phyloP scores from a whole-genome alignment of 1,140 invertebrate genomes.

The Lethocerus indicus region DNA sequence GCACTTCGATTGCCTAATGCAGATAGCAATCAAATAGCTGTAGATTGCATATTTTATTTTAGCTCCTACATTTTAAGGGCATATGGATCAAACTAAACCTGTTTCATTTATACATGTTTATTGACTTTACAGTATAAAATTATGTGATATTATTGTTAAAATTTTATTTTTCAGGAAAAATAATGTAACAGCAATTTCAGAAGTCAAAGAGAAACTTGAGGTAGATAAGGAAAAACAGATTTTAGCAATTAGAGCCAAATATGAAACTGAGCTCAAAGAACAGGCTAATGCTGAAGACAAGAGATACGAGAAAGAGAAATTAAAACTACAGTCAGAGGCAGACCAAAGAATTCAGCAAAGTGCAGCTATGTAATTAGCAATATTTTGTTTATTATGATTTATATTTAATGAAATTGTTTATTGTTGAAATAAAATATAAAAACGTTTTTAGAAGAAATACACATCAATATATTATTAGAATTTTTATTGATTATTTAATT shows the following conservation, averaged over 20 bases:
- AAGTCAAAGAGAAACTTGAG: constrained; percentile 5
- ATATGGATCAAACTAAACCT: too few species aligned
- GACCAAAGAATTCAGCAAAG: constrained; percentile 4
- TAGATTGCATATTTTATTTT: too few species aligned
- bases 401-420: background rate
- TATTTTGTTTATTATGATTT: background rate
- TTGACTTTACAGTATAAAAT: too few species aligned
- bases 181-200: constrained; percentile 1
- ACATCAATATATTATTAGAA: too few species aligned
- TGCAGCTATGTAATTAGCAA: constrained; percentile 3
- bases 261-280: constrained; percentile 9
- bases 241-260: constrained; percentile 2
- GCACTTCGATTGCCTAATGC: too few species aligned
- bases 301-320: constrained; percentile 7
- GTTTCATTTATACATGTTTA: too few species aligned
- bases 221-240: constrained; percentile 8
- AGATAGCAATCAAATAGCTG: too few species aligned
- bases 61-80: too few species aligned
- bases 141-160: background rate
- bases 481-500: too few species aligned
- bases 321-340: constrained; percentile 3
- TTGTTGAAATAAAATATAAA: background rate
- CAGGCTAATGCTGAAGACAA: constrained; percentile 11
- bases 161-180: constrained; percentile 2
- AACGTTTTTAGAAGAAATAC: too few species aligned